Base-by-base conservation (phyloP, 2,797 vertebrate genomes). In the Hypotaenidia okinawae region DNA sequence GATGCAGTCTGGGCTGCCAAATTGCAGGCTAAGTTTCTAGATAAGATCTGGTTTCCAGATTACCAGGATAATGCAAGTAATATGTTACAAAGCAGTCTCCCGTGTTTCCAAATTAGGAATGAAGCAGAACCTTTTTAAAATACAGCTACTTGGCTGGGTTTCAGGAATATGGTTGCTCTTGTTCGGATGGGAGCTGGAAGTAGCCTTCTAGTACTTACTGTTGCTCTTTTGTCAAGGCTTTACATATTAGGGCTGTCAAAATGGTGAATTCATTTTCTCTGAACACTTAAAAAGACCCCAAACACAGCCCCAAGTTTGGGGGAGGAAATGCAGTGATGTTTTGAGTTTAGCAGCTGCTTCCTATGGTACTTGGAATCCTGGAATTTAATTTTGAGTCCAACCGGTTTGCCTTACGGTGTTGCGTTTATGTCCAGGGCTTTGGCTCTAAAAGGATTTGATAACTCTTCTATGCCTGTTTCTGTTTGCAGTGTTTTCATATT, bases 401-500 rank as follows among this genome's bases (percentile, higher is more conserved):
- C 52, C 43, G 75, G 16, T 83, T 74, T 92, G 32, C 90, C 47
- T 75, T 85, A 43, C 33, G 37, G 57, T 83, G 37, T 70, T 94
- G 39, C 11, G 22, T 74, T 85, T 84, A 11, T 74, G 43, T 90
- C 52, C 32, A n/a, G 25, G 17, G 16, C 82, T 94, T 79, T 74
- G 55, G 17, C 49, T 95, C n/a, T 78, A 23, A 54, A 14, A 58
- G 27, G 19, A 43, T 58, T 89, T 0, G 4, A 32, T 95, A 73
- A 51, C 45, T 95, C 16, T 43, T 83, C 24, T 77, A 2, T 64
- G 75, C 61, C 81, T 94, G 49, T 94, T 85, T 87, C 52, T 88
- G 32, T 84, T 95, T 81, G 72, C 1, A 4, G 2, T 78, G 73
- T 75, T 94, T 89, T 95, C 89, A 45, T 92, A 89, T 93, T 92